Base-by-base conservation (phyloP, 2,797 vertebrate species). In the Catharus ustulatus region DNA sequence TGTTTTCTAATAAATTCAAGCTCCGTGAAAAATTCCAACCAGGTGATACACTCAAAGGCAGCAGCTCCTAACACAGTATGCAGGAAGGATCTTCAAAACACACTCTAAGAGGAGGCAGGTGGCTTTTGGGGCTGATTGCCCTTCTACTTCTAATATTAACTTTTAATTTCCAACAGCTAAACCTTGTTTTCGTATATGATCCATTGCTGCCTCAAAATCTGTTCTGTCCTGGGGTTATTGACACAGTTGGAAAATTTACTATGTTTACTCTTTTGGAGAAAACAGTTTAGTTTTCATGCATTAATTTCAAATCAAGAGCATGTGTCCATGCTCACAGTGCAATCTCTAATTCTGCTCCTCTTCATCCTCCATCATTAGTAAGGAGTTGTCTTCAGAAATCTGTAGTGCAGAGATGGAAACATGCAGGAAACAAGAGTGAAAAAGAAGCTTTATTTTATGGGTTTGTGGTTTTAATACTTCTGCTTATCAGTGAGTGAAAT, bases 1-100 rank as follows among this genome's bases (percentile, higher is more conserved):
- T 94, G 86, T 94, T 96, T 95, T 95, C 85, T 90, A 95, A 96
- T 89, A 85, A 97, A 97, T 96, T 96, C 97, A 97, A 61, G 91
- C 95, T 94, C 96, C 96, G 51, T 98, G 96, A 98, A 97, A 95
- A 97, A 97, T 97, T 96, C 96, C 92, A 97, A 97, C 91, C 97
- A 98, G 97, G 97, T 98, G 97, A 97, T 89, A 90, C 23, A 90
- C 69, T 85, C 93, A 62, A 14, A 97, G 91, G 91, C 95, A 96
- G 93, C 86, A 84, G 76, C 78, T 96, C 75, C 69, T 89, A 71
- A 15, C 27, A 6, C 46, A 24, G 20, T 36, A 58, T 27, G 57
- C 38, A 51, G 73, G 59, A 87, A 91, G 92, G 76, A 90, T 89
- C 85, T 71, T 80, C 90, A 72, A 94, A 96, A 93, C n/a, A n/a